Percentiles rank a stretch among this genome's conserved stretches.
phyloP scores from a whole-genome alignment of 2,888 invertebrate genomes.

The Merodon equestris region DNA sequence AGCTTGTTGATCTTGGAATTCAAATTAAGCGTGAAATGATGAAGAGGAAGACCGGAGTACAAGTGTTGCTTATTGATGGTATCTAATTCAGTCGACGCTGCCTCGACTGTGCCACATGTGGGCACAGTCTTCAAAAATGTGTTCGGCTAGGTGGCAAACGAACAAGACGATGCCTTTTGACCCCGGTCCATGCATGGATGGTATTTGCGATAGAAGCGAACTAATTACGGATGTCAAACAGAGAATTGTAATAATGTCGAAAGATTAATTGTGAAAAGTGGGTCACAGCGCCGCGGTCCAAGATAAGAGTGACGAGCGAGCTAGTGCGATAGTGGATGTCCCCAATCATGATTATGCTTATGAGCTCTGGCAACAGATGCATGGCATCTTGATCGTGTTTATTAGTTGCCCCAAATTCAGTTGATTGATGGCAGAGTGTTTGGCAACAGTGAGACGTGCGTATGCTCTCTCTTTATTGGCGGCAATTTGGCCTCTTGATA shows the following conservation, averaged over 20 bases:
- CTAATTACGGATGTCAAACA: conserved; percentile 57
- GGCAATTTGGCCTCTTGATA: no score
- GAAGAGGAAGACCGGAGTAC: neutral
- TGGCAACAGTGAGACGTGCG: neutral
- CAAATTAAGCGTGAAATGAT: conserved; percentile 42
- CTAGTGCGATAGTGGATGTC: no score
- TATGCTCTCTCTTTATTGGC: no score
- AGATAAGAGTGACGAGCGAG: conserved; percentile 27
- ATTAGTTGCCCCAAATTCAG: conserved; percentile 21
- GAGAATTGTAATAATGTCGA: conserved; percentile 38
- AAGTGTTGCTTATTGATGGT: no score
- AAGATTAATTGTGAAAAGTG: conserved; percentile 58
- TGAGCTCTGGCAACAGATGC: neutral
- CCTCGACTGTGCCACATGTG: conserved; percentile 8
- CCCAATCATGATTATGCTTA: conserved; percentile 1
- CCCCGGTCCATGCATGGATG: conserved; percentile 25
- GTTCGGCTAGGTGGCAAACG: conserved; percentile 33
- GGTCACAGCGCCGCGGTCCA: conserved; percentile 26
- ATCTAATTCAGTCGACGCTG: no score
- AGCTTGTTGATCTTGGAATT: conserved; percentile 24
- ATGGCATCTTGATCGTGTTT: conserved; percentile 11
- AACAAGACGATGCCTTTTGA: conserved; percentile 31
- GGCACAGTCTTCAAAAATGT: neutral
- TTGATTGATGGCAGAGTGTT: conserved; percentile 33
- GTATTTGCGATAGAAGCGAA: conserved; percentile 56